A percentile compares a stretch with the other conserved stretches of the same genome.
Evolutionary conservation across 2,888 invertebrate species (phyloP).

Genomic region (Rhingia rostrata): DNA sequence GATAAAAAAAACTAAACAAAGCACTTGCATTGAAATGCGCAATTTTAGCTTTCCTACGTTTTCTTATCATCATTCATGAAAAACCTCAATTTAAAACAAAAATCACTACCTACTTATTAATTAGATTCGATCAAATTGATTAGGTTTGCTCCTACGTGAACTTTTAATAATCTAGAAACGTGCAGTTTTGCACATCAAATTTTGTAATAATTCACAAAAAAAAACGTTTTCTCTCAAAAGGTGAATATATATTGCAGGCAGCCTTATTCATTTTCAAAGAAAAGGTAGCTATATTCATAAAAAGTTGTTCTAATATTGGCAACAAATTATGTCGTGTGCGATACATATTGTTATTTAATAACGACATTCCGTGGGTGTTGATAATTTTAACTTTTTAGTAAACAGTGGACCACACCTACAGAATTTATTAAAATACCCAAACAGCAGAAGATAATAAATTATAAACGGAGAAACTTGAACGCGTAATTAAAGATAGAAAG

Average conservation of each 20-base stretch:
- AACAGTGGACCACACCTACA: slow-evolving; percentile 3
- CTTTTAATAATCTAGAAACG: background rate
- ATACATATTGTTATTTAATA: background rate
- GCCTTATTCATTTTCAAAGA: too few relatives aligned
- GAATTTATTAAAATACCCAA: too few relatives aligned
- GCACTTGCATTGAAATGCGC: slow-evolving; percentile 33
- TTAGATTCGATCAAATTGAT: slow-evolving; percentile 1
- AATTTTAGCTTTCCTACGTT: slow-evolving; percentile 8
- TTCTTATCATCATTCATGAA: slow-evolving; percentile 7
- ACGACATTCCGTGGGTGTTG: background rate
- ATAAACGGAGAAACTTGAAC: too few relatives aligned
- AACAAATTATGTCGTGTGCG: background rate
- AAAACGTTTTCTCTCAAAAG: background rate
- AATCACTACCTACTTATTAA: background rate
- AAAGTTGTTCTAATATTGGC: background rate
- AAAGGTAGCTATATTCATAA: too few relatives aligned
- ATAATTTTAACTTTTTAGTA: background rate
- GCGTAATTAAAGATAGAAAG: background rate
- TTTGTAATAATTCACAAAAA: background rate
- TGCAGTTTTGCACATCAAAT: slow-evolving; percentile 1
- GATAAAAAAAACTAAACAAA: background rate
- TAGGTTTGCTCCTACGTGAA: background rate
- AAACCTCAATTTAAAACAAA: too few relatives aligned
- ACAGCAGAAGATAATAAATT: too few relatives aligned
- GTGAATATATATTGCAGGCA: too few relatives aligned